Percentiles rank a stretch among this genome's conserved stretches.
phyloP scores from a whole-genome alignment of 2,888 invertebrate species.

The Eristalinus sepulchralis region DNA sequence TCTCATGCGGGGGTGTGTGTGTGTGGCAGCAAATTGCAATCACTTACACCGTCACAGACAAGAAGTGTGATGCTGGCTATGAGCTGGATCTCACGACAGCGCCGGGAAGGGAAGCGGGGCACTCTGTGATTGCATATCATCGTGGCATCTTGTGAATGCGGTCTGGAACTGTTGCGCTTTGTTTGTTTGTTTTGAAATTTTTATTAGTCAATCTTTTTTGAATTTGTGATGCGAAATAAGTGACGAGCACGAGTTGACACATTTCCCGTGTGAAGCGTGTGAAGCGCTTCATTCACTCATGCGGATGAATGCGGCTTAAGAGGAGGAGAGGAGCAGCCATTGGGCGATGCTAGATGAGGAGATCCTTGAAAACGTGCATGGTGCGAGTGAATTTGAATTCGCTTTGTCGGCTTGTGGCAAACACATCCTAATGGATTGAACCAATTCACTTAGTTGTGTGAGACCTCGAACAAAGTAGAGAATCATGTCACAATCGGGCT shows the following conservation, averaged over 20 bases:
- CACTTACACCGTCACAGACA: slow-evolving; percentile 21
- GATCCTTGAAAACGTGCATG: not conserved
- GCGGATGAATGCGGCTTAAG: not conserved
- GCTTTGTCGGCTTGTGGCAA: not conserved
- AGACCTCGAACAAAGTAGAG: not conserved
- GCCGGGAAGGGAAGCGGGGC: slow-evolving; percentile 1
- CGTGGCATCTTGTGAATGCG: not conserved
- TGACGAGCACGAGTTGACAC: not conserved
- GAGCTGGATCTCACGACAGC: not conserved
- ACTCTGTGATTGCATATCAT: slow-evolving; percentile 21
- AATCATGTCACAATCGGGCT: not conserved
- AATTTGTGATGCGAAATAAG: not conserved
- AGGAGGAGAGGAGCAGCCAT: not conserved
- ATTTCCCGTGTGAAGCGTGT: not conserved
- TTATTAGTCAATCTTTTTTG: slow-evolving; percentile 28
- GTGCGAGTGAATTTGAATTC: not conserved
- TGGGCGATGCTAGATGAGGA: not conserved
- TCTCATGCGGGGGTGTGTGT: not conserved
- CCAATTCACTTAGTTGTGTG: not conserved
- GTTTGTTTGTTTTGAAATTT: slow-evolving; percentile 31
- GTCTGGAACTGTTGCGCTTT: slow-evolving; percentile 25
- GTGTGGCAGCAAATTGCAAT: slow-evolving; percentile 55
- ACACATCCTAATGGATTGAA: not conserved
- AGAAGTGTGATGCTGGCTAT: not conserved
- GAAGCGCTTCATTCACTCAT: not conserved